Conservation (phyloP, 2,888 invertebrate species). For the Orthonychiurus folsomi region DNA sequence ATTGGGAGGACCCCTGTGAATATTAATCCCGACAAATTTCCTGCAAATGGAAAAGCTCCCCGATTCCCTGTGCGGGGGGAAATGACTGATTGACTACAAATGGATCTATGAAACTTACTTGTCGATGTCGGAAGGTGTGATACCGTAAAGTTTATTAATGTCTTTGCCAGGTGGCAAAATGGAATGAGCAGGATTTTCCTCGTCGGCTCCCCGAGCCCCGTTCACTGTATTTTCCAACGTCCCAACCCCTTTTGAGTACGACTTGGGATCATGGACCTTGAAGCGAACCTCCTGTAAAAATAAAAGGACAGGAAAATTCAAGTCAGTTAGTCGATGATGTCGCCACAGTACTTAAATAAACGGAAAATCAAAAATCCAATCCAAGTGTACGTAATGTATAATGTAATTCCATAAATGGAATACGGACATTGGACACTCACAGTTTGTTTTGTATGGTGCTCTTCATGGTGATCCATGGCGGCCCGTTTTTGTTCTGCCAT, state of each 20-base stretch:
- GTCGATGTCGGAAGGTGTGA: slow-evolving; percentile 96
- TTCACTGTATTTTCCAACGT: slow-evolving; percentile 85
- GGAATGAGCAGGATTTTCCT: slow-evolving; percentile 45
- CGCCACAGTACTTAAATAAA: not conserved
- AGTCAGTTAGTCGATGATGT: too few relatives aligned
- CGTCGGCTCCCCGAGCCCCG: slow-evolving; percentile 57
- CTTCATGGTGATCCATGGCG: slow-evolving; percentile 56
- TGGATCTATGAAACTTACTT: slow-evolving; percentile 49
- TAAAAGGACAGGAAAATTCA: slow-evolving; percentile 6
- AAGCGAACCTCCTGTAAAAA: slow-evolving; percentile 81
- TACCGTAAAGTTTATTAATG: slow-evolving; percentile 64
- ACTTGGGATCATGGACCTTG: slow-evolving; percentile 89
- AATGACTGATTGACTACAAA: too few relatives aligned
- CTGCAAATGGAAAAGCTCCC: too few relatives aligned
- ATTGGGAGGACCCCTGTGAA: too few relatives aligned
- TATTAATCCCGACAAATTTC: too few relatives aligned
- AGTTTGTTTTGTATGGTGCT: slow-evolving; percentile 41
- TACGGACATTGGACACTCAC: too few relatives aligned
- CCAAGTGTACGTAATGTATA: too few relatives aligned
- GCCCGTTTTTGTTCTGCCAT: slow-evolving; percentile 86
- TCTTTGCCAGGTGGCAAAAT: slow-evolving; percentile 82
- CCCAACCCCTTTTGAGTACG: slow-evolving; percentile 76
- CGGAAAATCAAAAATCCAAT: not conserved
- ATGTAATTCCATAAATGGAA: too few relatives aligned
- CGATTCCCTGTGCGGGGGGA: too few relatives aligned